These are phyloP conservation scores for Pristionchus pacificus DNA, from an alignment of 1,140 invertebrate genomes.

Conservation along the genomic window DNA sequence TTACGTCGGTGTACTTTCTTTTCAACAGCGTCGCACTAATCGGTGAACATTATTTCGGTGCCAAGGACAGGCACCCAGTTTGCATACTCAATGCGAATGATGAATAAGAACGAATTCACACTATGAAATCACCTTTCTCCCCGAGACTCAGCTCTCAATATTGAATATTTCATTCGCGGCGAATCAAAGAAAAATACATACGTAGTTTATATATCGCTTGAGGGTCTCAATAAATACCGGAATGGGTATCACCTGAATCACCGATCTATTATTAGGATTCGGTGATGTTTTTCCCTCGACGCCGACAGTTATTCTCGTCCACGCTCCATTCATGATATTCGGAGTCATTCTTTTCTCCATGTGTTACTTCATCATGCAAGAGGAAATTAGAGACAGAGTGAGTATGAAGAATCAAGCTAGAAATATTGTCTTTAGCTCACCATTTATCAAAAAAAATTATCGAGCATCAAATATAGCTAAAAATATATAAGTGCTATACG, in stretches of 20 bases:
- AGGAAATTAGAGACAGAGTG: constrained; percentile 46
- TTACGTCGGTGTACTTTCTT: constrained; percentile 52
- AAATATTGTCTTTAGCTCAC: constrained; percentile 31
- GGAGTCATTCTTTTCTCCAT: constrained; percentile 53
- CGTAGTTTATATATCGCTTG: neutral
- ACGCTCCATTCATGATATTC: constrained; percentile 48
- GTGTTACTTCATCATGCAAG: constrained; percentile 55
- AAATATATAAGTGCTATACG: too few relatives aligned
- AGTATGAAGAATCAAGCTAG: too few relatives aligned
- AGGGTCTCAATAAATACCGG: neutral
- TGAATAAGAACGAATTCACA: neutral
- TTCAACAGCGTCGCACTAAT: constrained; percentile 50
- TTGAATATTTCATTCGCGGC: constrained; percentile 6
- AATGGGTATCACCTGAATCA: too few relatives aligned
- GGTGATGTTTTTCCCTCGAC: constrained; percentile 50
- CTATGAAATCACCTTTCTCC: constrained; percentile 1
- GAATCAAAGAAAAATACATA: too few relatives aligned
- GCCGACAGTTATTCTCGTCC: constrained; percentile 41
- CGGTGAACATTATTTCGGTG: constrained; percentile 26
- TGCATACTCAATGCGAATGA: neutral
- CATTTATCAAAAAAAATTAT: constrained; percentile 31
- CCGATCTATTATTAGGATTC: constrained; percentile 37
- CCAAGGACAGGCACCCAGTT: too few relatives aligned
- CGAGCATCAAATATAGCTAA: too few relatives aligned
- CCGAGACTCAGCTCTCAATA: neutral